Evolutionary conservation across 2,797 vertebrate species (phyloP).

Genomic region (Karalla daura): DNA sequence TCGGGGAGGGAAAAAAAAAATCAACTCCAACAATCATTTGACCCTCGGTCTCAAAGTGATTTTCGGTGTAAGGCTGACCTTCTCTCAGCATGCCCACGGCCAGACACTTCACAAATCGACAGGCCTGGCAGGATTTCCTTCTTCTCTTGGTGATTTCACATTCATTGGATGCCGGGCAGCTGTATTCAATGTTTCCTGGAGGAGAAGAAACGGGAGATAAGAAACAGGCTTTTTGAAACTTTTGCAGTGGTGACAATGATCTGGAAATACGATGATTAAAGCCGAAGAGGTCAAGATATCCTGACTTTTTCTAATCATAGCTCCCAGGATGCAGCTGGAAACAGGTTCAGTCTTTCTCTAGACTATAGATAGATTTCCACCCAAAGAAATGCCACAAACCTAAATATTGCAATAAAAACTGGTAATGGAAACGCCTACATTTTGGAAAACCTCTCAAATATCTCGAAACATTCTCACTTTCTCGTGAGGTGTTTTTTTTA

Average conservation of each 20-base stretch:
- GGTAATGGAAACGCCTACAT: no score
- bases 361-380: no score
- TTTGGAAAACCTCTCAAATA: no score
- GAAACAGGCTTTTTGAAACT: neutral
- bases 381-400: no score
- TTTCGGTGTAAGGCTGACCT: conserved; percentile 85
- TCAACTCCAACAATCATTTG: conserved; percentile 28
- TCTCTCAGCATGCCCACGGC: conserved; percentile 98
- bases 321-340: no score
- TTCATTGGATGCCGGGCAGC: conserved; percentile 96
- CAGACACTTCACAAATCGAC: conserved; percentile 98
- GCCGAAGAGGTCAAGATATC: neutral
- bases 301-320: no score
- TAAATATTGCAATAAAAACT: no score
- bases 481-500: no score
- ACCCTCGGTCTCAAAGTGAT: conserved; percentile 9
- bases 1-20: conserved; percentile 15
- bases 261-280: neutral
- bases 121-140: conserved; percentile 98
- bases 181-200: conserved; percentile 97
- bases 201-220: conserved; percentile 15
- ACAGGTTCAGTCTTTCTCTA: no score
- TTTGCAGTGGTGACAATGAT: neutral
- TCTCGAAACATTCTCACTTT: no score
- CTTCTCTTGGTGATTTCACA: conserved; percentile 99